A percentile compares a stretch with the other conserved stretches of the same genome.
Conservation (phyloP, 2,888 invertebrate genomes). For the Phlogophora meticulosa region DNA sequence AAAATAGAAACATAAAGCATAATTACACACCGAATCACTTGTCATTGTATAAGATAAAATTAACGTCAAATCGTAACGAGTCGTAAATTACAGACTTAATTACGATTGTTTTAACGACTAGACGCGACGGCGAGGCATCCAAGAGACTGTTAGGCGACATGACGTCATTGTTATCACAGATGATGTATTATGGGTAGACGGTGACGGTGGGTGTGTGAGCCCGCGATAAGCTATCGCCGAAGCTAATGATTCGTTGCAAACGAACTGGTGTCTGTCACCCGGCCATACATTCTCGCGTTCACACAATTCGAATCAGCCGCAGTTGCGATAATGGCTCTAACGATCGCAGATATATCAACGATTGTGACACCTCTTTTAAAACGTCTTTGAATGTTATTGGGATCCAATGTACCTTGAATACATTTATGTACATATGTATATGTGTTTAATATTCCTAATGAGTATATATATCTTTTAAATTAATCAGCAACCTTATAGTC, state of each 20-base stretch:
- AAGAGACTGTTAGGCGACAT: slow-evolving; percentile 74
- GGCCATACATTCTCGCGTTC: slow-evolving; percentile 63
- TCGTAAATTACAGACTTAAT: slow-evolving; percentile 83
- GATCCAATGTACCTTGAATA: slow-evolving; percentile 22
- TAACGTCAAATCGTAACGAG: slow-evolving; percentile 74
- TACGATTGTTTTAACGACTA: slow-evolving; percentile 84
- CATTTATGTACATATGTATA: background rate
- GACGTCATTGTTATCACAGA: slow-evolving; percentile 78
- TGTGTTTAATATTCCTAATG: background rate
- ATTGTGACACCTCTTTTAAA: slow-evolving; percentile 39
- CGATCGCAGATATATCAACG: slow-evolving; percentile 45
- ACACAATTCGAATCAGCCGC: slow-evolving; percentile 52
- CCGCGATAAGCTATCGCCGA: slow-evolving; percentile 73
- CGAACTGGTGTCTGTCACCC: slow-evolving; percentile 69
- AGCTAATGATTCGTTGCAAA: slow-evolving; percentile 76
- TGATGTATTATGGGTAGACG: slow-evolving; percentile 76
- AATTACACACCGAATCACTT: slow-evolving; percentile 73
- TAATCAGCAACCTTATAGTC: background rate
- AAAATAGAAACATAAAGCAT: slow-evolving; percentile 62
- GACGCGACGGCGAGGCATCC: slow-evolving; percentile 63
- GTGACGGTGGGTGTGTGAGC: slow-evolving; percentile 65
- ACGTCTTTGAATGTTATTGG: slow-evolving; percentile 13
- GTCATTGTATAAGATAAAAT: slow-evolving; percentile 77
- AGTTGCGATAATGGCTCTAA: slow-evolving; percentile 48
- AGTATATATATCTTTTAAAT: background rate